phyloP scores from a whole-genome alignment of 2,888 invertebrate species.

The Dioctria linearis region DNA sequence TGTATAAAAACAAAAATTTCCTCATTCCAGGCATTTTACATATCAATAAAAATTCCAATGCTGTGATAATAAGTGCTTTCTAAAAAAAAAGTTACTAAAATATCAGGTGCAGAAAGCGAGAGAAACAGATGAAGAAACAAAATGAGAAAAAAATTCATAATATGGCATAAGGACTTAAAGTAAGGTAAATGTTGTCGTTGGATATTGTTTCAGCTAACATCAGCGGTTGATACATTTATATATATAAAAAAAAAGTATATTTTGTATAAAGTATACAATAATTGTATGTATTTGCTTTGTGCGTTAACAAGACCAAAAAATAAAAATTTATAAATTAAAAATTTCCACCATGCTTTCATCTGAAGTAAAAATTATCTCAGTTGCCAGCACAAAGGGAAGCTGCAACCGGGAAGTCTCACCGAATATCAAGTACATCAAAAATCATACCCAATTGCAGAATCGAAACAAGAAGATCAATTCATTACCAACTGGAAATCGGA shows the following conservation, averaged over 20 bases:
- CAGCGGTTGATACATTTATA: too few relatives aligned
- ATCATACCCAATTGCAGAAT: slow-evolving; percentile 32
- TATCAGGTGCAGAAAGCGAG: slow-evolving; percentile 8
- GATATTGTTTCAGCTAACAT: slow-evolving; percentile 20
- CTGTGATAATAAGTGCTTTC: slow-evolving; percentile 53
- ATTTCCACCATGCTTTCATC: slow-evolving; percentile 58
- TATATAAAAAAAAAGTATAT: background rate
- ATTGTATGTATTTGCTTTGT: background rate
- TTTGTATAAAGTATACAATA: slow-evolving; percentile 20
- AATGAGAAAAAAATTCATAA: slow-evolving; percentile 29
- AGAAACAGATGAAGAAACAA: slow-evolving; percentile 4
- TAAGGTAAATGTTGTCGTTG: slow-evolving; percentile 43
- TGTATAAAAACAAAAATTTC: too few relatives aligned
- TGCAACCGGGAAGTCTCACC: slow-evolving; percentile 39
- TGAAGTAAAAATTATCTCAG: slow-evolving; percentile 59
- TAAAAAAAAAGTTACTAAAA: slow-evolving; percentile 15
- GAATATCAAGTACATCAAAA: slow-evolving; percentile 42
- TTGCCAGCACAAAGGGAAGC: slow-evolving; percentile 56
- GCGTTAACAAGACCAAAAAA: background rate
- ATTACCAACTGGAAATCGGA: slow-evolving; percentile 11
- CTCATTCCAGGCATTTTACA: slow-evolving; percentile 39
- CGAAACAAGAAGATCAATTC: slow-evolving; percentile 37
- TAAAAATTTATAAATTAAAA: background rate
- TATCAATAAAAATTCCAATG: slow-evolving; percentile 41
- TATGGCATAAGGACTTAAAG: slow-evolving; percentile 24